Conservation (phyloP, 2,113 vertebrate genomes). For the Dermatemys mawii region DNA sequence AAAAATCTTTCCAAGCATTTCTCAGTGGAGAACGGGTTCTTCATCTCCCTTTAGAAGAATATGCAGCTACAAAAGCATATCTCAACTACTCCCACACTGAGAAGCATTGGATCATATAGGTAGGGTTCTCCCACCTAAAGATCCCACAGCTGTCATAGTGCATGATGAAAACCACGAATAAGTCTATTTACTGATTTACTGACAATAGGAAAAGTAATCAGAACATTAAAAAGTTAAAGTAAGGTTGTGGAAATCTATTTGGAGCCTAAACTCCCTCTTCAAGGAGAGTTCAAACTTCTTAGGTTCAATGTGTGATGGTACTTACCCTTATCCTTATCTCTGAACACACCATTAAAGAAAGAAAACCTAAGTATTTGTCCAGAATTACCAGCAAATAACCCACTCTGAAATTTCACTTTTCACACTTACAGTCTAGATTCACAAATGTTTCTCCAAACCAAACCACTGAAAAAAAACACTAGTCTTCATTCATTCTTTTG, state of each 20-base stretch:
- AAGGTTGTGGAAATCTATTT: not conserved
- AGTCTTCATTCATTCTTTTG: conserved; percentile 58
- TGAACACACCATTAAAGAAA: conserved; percentile 43
- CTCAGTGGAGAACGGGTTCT: conserved; percentile 37
- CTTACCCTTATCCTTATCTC: not conserved
- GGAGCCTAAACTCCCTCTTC: conserved; percentile 20
- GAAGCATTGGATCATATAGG: conserved; percentile 48
- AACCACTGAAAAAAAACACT: not conserved
- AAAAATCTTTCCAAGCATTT: conserved; percentile 6
- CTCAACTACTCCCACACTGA: conserved; percentile 64
- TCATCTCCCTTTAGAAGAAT: conserved; percentile 64
- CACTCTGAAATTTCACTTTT: conserved; percentile 6
- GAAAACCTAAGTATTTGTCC: conserved; percentile 46
- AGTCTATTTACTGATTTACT: not conserved
- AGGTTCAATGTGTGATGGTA: not conserved
- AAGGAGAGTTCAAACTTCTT: conserved; percentile 19
- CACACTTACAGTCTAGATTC: not conserved
- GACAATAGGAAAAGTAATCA: conserved; percentile 28
- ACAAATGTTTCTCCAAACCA: conserved; percentile 14
- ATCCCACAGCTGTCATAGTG: not conserved
- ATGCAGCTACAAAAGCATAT: conserved; percentile 30
- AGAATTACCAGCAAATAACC: conserved; percentile 16
- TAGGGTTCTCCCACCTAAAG: not conserved
- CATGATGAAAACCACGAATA: not conserved
- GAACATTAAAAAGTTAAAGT: conserved; percentile 21